Conservation (phyloP, 2,113 vertebrate species). For the Pluvianellus socialis region DNA sequence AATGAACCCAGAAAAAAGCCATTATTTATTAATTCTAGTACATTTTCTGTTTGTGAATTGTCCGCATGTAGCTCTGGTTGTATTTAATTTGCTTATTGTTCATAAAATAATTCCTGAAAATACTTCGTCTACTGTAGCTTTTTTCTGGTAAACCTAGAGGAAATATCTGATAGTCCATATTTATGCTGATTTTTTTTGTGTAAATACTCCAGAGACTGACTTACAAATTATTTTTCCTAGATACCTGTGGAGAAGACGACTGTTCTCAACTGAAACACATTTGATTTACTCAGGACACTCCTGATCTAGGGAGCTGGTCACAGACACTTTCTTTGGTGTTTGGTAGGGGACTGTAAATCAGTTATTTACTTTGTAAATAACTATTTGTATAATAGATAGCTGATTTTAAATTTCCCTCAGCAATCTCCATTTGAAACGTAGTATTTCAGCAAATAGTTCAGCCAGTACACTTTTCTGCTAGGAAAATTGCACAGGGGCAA, state of each 20-base stretch:
- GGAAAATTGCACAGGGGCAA: neutral
- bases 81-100: neutral
- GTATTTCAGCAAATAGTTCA: neutral
- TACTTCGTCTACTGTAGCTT: neutral
- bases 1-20: neutral
- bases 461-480: neutral
- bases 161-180: neutral
- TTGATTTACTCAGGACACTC: neutral
- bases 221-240: neutral
- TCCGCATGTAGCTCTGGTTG: neutral
- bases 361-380: neutral
- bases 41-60: neutral
- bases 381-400: neutral
- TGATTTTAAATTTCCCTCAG: neutral
- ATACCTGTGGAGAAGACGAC: neutral
- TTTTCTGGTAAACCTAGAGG: neutral
- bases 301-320: neutral
- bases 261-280: neutral
- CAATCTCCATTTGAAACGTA: neutral
- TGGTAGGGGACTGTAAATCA: neutral
- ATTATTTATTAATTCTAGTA: neutral
- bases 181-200: neutral
- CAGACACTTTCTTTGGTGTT: neutral
- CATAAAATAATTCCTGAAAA: neutral
- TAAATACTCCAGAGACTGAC: neutral